Evolutionary conservation across 2,888 invertebrate genomes (phyloP), one percentile per base, ranked within the genome.

Genomic region (Ecliptopera silaceata): DNA sequence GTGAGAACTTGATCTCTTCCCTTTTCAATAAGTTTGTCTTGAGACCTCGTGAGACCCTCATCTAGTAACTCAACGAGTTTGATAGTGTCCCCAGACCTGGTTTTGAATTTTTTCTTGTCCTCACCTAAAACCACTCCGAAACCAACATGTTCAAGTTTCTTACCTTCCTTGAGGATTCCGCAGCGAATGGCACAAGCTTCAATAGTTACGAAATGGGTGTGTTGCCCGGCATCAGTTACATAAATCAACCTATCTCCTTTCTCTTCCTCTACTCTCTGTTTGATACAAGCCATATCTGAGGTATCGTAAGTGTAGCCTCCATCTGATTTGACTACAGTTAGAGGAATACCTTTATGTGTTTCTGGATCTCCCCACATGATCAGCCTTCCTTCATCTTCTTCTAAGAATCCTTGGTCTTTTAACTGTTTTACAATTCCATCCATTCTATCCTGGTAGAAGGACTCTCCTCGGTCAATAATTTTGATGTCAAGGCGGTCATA

Each of bases 21-120:
- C 74, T 98, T 98, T 74, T 98, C 98, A 56, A 93, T 89, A 3
- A 99, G 90, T 81, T 97, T 98, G 34, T 96, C 95, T 57, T 95
- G 83, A 0, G 98, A 92, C 52, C 97, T 93, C 65, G 94, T 95
- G 44, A 98, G 77, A 13, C 97, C 99, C 92, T 99, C 99, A 70
- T 99, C 96, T 5, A 99, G 89, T 39, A 99, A 92, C 64, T 98
- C 96, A 4, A 93, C 92, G 4, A 99, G 92, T 68, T 96, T 94
- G 0, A 99, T 95, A 0, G 98, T 98, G 63, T 99, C 99, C 0
- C 99, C 99, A 1, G 99, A 98, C 42, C 99, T 93, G 0, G 99
- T 99, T 86, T 99, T 99, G 79, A 99, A 99, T 86, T 99, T 99
- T 82, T 99, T 99, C 76, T 97, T 98, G 88, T 99, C 99, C 85